Conservation (phyloP, 2,888 invertebrate genomes). For the Thecocarcelia acutangulata region DNA sequence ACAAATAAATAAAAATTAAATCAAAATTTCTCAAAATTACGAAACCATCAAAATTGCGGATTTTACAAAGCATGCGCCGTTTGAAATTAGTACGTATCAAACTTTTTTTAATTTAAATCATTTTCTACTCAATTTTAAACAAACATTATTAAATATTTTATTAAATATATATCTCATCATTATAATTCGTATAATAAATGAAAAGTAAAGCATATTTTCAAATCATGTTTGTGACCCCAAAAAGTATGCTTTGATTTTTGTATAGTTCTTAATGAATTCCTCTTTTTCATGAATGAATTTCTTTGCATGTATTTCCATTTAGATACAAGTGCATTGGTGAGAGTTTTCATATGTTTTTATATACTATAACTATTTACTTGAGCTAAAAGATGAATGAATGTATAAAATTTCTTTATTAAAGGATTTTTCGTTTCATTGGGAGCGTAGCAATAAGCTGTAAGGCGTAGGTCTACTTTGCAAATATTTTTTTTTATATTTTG, state of each 20-base stretch:
- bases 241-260: not conserved
- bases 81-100: constrained; percentile 67
- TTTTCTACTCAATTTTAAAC: constrained; percentile 13
- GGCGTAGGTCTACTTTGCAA: not conserved
- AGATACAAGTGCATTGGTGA: too few relatives aligned
- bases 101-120: constrained; percentile 2
- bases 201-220: too few relatives aligned
- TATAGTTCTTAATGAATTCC: not conserved
- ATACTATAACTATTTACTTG: constrained; percentile 3
- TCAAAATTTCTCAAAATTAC: constrained; percentile 64
- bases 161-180: too few relatives aligned
- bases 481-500: too few relatives aligned
- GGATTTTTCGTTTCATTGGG: not conserved
- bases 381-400: constrained; percentile 40
- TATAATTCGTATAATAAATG: too few relatives aligned
- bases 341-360: not conserved
- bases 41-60: constrained; percentile 69
- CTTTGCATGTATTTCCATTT: constrained; percentile 1
- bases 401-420: not conserved
- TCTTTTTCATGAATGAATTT: constrained; percentile 54
- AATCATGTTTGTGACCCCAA: not conserved
- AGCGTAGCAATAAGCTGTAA: not conserved
- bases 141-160: too few relatives aligned
- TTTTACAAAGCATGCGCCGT: constrained; percentile 68
- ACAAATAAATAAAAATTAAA: constrained; percentile 25